phyloP scores from a whole-genome alignment of 2,797 vertebrate species.

The Rhinogobio ventralis region DNA sequence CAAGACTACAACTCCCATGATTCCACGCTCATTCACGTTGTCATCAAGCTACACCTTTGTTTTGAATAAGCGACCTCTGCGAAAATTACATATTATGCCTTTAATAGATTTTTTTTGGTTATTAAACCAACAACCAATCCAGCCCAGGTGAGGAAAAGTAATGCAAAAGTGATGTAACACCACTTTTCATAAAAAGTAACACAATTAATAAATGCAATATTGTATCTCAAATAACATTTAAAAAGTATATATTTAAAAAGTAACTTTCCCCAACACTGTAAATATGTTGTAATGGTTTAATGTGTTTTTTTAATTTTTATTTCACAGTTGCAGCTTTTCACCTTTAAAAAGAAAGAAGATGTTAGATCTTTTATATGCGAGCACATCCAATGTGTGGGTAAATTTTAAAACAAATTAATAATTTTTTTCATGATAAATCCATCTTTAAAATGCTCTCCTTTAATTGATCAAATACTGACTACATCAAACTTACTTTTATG shows the following conservation, averaged over 20 bases:
- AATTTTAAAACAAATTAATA: not conserved
- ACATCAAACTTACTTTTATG: not conserved
- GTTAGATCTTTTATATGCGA: conserved; percentile 79
- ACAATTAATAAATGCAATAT: not conserved
- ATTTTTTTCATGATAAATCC: not conserved
- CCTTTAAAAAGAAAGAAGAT: conserved; percentile 80
- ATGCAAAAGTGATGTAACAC: not conserved
- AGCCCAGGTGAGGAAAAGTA: not conserved
- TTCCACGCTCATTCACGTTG: too few relatives aligned
- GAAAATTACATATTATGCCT: too few relatives aligned
- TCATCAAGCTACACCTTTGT: too few relatives aligned
- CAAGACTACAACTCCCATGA: too few relatives aligned
- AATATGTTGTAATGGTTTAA: not conserved
- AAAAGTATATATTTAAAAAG: not conserved
- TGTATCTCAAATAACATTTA: not conserved
- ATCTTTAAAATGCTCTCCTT: not conserved
- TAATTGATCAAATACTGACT: not conserved
- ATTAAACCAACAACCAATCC: not conserved
- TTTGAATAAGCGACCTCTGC: too few relatives aligned
- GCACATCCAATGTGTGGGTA: conserved; percentile 84
- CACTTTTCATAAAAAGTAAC: not conserved
- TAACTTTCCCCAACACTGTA: not conserved
- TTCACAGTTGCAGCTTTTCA: conserved; percentile 84
- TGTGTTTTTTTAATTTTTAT: not conserved
- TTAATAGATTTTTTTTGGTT: too few relatives aligned